A percentile compares a stretch with the other conserved stretches of the same genome.
Evolutionary conservation across 2,797 vertebrate genomes (phyloP).

Genomic region (Enteromius anoplus): DNA sequence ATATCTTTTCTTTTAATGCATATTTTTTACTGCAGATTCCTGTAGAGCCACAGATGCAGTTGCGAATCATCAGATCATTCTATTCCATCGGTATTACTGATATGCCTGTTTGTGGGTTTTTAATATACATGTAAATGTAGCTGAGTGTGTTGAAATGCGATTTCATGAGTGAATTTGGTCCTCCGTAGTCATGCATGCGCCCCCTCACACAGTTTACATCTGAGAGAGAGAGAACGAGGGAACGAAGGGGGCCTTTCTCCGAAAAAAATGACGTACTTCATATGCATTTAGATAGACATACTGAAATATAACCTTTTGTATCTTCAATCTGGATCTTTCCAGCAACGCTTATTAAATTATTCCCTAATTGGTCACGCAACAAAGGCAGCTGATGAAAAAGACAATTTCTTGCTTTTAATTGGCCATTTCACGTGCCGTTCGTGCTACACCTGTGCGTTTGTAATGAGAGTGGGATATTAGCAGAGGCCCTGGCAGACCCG

Average conservation of each 20-base stretch:
- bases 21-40: slow-evolving; percentile 31
- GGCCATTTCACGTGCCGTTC: slow-evolving; percentile 88
- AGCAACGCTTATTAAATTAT: slow-evolving; percentile 91
- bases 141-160: slow-evolving; percentile 56
- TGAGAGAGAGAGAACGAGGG: slow-evolving; percentile 32
- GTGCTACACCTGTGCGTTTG: slow-evolving; percentile 90
- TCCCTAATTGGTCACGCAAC: slow-evolving; percentile 92
- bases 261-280: slow-evolving; percentile 65
- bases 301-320: slow-evolving; percentile 87
- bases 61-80: slow-evolving; percentile 44
- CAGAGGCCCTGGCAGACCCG: slow-evolving; percentile 86
- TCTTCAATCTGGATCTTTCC: slow-evolving; percentile 85
- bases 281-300: slow-evolving; percentile 80
- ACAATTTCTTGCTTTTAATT: slow-evolving; percentile 92
- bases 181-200: slow-evolving; percentile 44
- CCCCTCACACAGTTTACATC: slow-evolving; percentile 46
- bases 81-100: slow-evolving; percentile 46
- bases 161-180: slow-evolving; percentile 59
- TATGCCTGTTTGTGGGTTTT: slow-evolving; percentile 58
- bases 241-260: slow-evolving; percentile 42
- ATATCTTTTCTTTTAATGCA: slow-evolving; percentile 22
- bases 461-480: slow-evolving; percentile 92
- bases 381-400: slow-evolving; percentile 92
- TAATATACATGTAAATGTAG: slow-evolving; percentile 61
- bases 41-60: slow-evolving; percentile 41